phyloP scores from a whole-genome alignment of 2,888 invertebrate genomes.

The Apeira syringaria region DNA sequence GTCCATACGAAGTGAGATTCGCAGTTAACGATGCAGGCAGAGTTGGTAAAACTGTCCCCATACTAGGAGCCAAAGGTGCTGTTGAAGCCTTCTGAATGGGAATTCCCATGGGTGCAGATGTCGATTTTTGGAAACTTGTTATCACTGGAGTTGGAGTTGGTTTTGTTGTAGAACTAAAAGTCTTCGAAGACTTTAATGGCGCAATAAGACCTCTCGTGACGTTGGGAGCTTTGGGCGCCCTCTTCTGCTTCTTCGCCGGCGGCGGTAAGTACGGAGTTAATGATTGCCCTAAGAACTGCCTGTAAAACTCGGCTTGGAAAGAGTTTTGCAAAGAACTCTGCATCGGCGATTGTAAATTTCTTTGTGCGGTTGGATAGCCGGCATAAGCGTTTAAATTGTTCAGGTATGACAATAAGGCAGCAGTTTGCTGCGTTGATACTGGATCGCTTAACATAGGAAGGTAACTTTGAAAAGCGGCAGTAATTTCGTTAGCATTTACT shows the following conservation, averaged over 20 bases:
- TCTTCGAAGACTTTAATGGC: slow-evolving; percentile 45
- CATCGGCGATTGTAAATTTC: slow-evolving; percentile 53
- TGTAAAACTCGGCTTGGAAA: slow-evolving; percentile 73
- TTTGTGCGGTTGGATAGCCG: slow-evolving; percentile 59
- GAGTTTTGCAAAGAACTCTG: slow-evolving; percentile 59
- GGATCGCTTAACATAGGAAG: slow-evolving; percentile 67
- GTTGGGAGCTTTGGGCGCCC: slow-evolving; percentile 54
- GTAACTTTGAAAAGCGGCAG: slow-evolving; percentile 66
- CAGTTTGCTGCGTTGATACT: slow-evolving; percentile 62
- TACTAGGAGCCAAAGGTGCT: slow-evolving; percentile 55
- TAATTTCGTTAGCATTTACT: slow-evolving; percentile 63
- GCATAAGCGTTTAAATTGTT: slow-evolving; percentile 65
- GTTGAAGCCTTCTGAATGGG: slow-evolving; percentile 48
- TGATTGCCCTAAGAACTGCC: slow-evolving; percentile 63
- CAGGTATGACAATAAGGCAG: slow-evolving; percentile 64
- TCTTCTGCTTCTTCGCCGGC: slow-evolving; percentile 67
- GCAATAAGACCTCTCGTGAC: slow-evolving; percentile 23
- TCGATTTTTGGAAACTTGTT: slow-evolving; percentile 33
- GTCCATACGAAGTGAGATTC: slow-evolving; percentile 49
- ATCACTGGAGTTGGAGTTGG: slow-evolving; percentile 45
- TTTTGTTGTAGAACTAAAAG: slow-evolving; percentile 40
- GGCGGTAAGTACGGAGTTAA: slow-evolving; percentile 56
- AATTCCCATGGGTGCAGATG: slow-evolving; percentile 43
- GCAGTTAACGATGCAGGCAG: slow-evolving; percentile 66
- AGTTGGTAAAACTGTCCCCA: slow-evolving; percentile 66